phyloP scores from a whole-genome alignment of 2,888 invertebrate genomes.

The Brenthis hecate region DNA sequence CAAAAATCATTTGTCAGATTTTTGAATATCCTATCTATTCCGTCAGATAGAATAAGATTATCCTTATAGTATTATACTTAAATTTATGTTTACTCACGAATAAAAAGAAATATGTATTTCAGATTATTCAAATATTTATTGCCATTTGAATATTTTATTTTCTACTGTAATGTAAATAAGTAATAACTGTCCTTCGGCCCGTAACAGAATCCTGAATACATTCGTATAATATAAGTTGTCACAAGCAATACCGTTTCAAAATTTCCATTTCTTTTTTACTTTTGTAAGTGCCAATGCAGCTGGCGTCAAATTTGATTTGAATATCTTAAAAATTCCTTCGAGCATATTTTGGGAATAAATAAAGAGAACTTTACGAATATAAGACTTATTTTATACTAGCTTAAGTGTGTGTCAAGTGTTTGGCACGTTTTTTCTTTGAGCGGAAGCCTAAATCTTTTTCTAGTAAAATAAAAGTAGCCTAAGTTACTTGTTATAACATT shows the following conservation, averaged over 20 bases:
- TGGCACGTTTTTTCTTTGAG: no score
- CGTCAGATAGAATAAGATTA: no score
- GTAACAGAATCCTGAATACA: conserved; percentile 17
- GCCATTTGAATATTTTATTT: background rate
- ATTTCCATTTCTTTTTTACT: conserved; percentile 4
- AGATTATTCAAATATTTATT: conserved; percentile 1
- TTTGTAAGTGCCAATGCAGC: background rate
- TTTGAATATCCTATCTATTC: no score
- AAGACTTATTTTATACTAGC: no score
- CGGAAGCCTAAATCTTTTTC: no score
- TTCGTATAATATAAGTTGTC: conserved; percentile 10
- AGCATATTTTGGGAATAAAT: background rate
- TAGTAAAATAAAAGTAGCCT: no score
- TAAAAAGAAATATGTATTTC: background rate
- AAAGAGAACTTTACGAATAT: background rate
- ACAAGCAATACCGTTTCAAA: background rate
- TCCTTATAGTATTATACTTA: no score
- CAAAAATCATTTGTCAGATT: no score
- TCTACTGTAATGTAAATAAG: background rate
- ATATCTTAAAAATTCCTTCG: background rate
- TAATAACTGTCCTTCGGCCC: conserved; percentile 3
- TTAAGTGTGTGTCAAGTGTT: no score
- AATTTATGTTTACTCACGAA: no score
- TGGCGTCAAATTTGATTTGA: background rate
- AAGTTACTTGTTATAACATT: no score